Conservation (phyloP, 2,113 vertebrate genomes). For the Dendropsophus ebraccatus region DNA sequence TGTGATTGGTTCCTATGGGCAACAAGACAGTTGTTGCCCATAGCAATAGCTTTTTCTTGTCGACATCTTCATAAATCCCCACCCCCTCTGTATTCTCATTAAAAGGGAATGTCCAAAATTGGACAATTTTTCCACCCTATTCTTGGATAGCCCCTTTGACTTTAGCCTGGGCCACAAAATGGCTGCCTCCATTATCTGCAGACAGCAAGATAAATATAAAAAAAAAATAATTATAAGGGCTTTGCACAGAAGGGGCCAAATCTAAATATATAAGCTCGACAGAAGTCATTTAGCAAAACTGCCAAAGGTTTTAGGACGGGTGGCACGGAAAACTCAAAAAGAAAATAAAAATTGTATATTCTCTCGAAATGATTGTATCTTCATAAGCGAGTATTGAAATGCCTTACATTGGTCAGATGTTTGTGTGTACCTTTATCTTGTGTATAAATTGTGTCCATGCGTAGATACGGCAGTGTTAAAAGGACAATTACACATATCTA, state of each 20-base stretch:
- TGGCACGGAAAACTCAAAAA: neutral
- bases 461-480: slow-evolving; percentile 21
- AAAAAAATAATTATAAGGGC: slow-evolving; percentile 14
- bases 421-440: slow-evolving; percentile 4
- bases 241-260: slow-evolving; percentile 14
- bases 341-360: neutral
- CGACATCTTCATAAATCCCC: no score
- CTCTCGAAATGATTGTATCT: slow-evolving; percentile 7
- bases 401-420: slow-evolving; percentile 35
- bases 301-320: slow-evolving; percentile 1
- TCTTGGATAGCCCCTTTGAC: no score
- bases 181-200: neutral
- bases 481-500: slow-evolving; percentile 7
- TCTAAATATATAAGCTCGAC: neutral
- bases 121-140: no score
- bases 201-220: neutral
- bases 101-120: no score
- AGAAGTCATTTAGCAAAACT: neutral
- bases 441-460: neutral
- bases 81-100: no score
- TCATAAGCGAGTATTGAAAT: slow-evolving; percentile 28
- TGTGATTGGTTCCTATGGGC: no score
- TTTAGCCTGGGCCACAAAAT: neutral
- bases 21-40: no score
- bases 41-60: no score